Evolutionary conservation across 2,888 invertebrate species (phyloP).

Genomic region (Cerastoderma edule): DNA sequence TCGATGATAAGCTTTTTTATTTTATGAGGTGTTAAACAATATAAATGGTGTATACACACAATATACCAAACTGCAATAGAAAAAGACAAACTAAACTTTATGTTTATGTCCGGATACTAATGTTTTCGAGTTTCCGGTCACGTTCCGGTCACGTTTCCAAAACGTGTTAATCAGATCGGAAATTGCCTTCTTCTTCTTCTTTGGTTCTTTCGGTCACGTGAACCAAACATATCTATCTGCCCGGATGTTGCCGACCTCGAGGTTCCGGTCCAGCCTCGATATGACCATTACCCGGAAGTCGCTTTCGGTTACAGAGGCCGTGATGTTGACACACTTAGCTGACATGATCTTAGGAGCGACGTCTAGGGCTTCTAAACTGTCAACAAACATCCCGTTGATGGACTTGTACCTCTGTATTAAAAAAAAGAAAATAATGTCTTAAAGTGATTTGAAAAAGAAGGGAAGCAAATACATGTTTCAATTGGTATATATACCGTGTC

Average conservation of each 20-base stretch:
- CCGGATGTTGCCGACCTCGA: conserved; percentile 41
- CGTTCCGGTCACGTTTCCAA: no score
- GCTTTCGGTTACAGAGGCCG: conserved; percentile 12
- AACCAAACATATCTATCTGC: conserved; percentile 56
- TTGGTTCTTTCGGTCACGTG: not conserved
- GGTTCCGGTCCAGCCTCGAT: conserved; percentile 23
- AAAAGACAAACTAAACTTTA: no score
- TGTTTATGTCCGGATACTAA: no score
- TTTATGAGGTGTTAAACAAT: no score
- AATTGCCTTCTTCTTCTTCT: not conserved
- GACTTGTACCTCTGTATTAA: conserved; percentile 51
- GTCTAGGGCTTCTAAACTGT: conserved; percentile 30
- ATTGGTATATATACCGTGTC: no score
- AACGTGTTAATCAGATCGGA: not conserved
- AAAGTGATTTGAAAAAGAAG: no score
- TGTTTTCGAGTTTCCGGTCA: no score
- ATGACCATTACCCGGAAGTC: conserved; percentile 36
- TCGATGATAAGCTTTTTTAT: no score
- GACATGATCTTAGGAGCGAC: conserved; percentile 43
- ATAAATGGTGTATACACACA: no score
- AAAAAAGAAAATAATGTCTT: no score
- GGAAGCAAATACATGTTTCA: no score
- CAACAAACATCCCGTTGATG: conserved; percentile 46
- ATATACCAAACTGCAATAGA: no score
- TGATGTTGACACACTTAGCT: conserved; percentile 34